These are phyloP conservation scores for Pogonognathellus flavescens DNA, from an alignment of 1,140 invertebrate genomes.

Conservation along the genomic window DNA sequence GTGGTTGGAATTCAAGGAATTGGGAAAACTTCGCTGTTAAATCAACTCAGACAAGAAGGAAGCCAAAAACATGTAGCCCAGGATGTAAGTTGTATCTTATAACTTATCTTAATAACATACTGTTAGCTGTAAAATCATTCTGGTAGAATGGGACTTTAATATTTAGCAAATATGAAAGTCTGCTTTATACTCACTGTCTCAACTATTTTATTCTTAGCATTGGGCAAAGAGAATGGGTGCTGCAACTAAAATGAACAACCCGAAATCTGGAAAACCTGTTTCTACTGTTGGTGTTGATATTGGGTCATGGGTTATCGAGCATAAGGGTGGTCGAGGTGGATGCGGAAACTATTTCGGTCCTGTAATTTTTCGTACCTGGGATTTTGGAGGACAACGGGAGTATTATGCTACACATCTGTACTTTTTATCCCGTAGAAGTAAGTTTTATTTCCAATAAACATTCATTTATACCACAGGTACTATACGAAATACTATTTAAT, in stretches of 20 bases:
- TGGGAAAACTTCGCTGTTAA: slow-evolving; percentile 93
- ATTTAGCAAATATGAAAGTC: too few relatives aligned
- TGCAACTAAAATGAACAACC: slow-evolving; percentile 80
- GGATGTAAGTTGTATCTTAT: slow-evolving; percentile 74
- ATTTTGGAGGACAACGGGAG: slow-evolving; percentile 98
- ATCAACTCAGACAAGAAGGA: slow-evolving; percentile 89
- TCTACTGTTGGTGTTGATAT: slow-evolving; percentile 98
- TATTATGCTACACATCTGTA: slow-evolving; percentile 99
- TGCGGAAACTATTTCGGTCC: slow-evolving; percentile 83
- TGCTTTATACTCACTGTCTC: too few relatives aligned
- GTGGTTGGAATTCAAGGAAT: slow-evolving; percentile 93
- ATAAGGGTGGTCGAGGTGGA: slow-evolving; percentile 72
- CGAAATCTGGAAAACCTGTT: slow-evolving; percentile 71
- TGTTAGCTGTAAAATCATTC: slow-evolving; percentile 52
- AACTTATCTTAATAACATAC: slow-evolving; percentile 30
- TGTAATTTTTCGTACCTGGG: slow-evolving; percentile 98
- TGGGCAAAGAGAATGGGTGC: slow-evolving; percentile 93
- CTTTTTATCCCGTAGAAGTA: slow-evolving; percentile 93
- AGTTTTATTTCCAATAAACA: too few relatives aligned
- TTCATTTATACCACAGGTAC: too few relatives aligned
- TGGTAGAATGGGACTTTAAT: too few relatives aligned
- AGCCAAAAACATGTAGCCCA: slow-evolving; percentile 80
- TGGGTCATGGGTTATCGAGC: slow-evolving; percentile 92
- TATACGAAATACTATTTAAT: too few relatives aligned
- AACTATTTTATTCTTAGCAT: slow-evolving; percentile 72